A percentile compares a stretch with the other conserved stretches of the same genome.
phyloP scores from a whole-genome alignment of 1,140 invertebrate genomes.

The Nixonia krombeini region DNA sequence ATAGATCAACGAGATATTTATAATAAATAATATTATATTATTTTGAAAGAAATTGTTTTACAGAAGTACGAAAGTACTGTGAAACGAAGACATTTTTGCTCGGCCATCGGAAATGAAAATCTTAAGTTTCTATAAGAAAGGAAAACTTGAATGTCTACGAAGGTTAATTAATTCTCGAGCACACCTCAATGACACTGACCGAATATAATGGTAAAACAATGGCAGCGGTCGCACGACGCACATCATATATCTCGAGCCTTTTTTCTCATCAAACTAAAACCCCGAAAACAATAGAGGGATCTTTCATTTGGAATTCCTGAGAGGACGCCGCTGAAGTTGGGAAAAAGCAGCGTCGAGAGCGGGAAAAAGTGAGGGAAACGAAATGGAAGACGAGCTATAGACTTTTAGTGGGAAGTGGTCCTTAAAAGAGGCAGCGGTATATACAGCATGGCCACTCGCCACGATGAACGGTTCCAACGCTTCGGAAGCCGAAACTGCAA shows the following conservation, averaged over 20 bases:
- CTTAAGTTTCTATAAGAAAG: too few relatives aligned
- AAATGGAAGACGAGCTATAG: slow-evolving; percentile 8
- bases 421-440: slow-evolving; percentile 38
- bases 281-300: slow-evolving; percentile 30
- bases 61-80: too few relatives aligned
- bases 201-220: not conserved
- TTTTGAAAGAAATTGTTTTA: too few relatives aligned
- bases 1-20: too few relatives aligned
- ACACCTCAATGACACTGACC: not conserved
- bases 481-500: slow-evolving; percentile 49
- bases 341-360: slow-evolving; percentile 37
- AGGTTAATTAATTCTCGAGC: too few relatives aligned
- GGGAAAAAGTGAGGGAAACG: slow-evolving; percentile 18
- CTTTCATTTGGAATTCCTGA: slow-evolving; percentile 33
- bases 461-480: slow-evolving; percentile 47
- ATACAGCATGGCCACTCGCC: slow-evolving; percentile 40
- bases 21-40: too few relatives aligned
- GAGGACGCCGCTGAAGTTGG: slow-evolving; percentile 22
- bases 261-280: slow-evolving; percentile 40
- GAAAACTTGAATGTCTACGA: too few relatives aligned
- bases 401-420: slow-evolving; percentile 41
- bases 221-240: not conserved
- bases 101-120: too few relatives aligned
- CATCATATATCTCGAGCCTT: not conserved
- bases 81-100: too few relatives aligned